Evolutionary conservation across 2,797 vertebrate genomes (phyloP), one percentile per base, ranked within the genome.

Genomic region (Manis javanica): DNA sequence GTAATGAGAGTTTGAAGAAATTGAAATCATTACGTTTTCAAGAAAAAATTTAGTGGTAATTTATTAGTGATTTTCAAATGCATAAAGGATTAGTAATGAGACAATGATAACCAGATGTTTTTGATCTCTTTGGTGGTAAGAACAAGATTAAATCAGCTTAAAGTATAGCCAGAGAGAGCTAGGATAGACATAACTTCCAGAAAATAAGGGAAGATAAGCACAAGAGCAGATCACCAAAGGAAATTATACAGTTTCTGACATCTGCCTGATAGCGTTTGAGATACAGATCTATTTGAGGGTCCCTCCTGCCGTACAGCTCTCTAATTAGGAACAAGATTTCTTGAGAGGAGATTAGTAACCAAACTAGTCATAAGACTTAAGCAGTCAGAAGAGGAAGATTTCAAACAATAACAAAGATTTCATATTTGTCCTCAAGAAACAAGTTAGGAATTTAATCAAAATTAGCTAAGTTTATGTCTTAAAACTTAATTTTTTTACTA

Each of bases 71-170:
- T 55, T 29, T 86, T 95, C 57, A 79, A 79, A 87, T 81, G n/a
- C 79, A 31, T 84, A 96, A 87, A 94, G 55, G 19, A n/a, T 75
- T 91, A 81, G 78, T 59, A 57, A 97, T 8, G 24, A 75, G 77
- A 69, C 90, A n/a, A 91, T 90, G 53, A 39, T 66, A 87, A 86
- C 42, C 90, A 97, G 66, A 91, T 90, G 82, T 95, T 95, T 39
- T 86, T 87, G 34, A 88, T 92, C 19, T 93, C 71, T 68, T 55
- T 26, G 61, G 68, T 91, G 51, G 79, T 82, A 90, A 90, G 71
- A 94, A 79, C 5, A 39, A 90, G 75, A 94, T 92, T 95, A 87
- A 95, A 81, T 82, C 71, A 96, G 19, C 5, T 84, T 66, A 59
- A 92, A 86, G 75, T 89, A 13, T 18, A 95, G 31, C 79, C 12